Conservation (phyloP, 2,888 invertebrate species). For the Cephus rjabovi region DNA sequence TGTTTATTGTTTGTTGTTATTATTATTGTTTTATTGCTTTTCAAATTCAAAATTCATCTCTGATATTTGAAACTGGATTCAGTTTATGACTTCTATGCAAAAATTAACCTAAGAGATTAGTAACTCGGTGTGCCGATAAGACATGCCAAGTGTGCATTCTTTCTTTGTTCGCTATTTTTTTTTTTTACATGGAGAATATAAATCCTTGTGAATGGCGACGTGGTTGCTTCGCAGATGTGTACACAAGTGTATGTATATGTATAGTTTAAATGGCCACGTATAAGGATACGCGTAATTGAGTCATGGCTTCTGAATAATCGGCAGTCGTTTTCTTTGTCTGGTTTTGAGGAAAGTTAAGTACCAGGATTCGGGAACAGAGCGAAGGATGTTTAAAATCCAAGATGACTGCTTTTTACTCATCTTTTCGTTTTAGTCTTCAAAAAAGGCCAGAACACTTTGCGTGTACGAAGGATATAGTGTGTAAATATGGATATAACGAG, state of each 20-base stretch:
- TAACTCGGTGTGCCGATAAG: not conserved
- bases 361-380: not conserved
- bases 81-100: not conserved
- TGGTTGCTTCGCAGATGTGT: slow-evolving; percentile 6
- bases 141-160: not conserved
- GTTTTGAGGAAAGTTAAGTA: not conserved
- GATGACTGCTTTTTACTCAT: slow-evolving; percentile 23
- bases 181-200: not conserved
- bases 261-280: not conserved
- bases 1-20: too few relatives aligned
- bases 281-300: slow-evolving; percentile 31
- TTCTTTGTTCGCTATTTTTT: not conserved
- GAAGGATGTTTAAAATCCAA: slow-evolving; percentile 9
- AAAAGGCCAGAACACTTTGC: not conserved
- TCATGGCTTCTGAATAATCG: slow-evolving; percentile 47
- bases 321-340: slow-evolving; percentile 9
- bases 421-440: slow-evolving; percentile 16
- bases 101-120: not conserved
- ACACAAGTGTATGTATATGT: slow-evolving; percentile 12
- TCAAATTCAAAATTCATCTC: not conserved
- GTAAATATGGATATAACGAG: not conserved
- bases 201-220: not conserved
- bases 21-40: not conserved
- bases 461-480: not conserved
- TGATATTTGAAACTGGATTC: not conserved